These are phyloP conservation scores for Protobothrops flavoviridis DNA, from an alignment of 2,113 vertebrate genomes.

Conservation along the genomic window DNA sequence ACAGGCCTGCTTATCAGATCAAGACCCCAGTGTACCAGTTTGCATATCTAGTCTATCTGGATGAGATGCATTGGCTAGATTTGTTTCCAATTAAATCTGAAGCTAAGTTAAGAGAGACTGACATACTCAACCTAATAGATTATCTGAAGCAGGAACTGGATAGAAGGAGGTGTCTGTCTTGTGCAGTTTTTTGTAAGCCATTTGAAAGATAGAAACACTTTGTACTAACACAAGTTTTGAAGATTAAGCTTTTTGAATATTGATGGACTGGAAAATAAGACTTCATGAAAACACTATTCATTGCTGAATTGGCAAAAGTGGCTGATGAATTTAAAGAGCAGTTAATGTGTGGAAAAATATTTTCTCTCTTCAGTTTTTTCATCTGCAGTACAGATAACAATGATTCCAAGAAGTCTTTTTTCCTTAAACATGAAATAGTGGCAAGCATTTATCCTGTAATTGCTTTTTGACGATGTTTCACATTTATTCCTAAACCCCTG, in stretches of 20 bases:
- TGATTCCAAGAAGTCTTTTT: accelerated
- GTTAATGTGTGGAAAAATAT: not conserved
- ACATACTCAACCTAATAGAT: not conserved
- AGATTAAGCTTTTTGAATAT: not conserved
- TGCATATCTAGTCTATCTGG: not conserved
- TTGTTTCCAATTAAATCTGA: not conserved
- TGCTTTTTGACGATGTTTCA: not conserved
- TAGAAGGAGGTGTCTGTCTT: not conserved
- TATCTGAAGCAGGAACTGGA: not conserved
- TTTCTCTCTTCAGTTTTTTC: not conserved
- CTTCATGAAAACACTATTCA: not conserved
- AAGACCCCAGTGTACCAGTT: not conserved
- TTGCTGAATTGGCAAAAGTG: not conserved
- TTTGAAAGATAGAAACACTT: not conserved
- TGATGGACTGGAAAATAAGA: not conserved
- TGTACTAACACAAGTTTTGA: not conserved
- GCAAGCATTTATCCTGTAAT: accelerated
- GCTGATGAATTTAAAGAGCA: not conserved
- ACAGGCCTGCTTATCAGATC: not conserved
- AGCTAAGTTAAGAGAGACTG: not conserved
- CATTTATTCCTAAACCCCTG: not conserved
- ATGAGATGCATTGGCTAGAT: not conserved
- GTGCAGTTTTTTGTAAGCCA: accelerated
- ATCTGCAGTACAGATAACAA: not conserved
- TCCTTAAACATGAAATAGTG: accelerated